Base-by-base conservation (phyloP, 2,113 vertebrate genomes). In the Mirza zaza region DNA sequence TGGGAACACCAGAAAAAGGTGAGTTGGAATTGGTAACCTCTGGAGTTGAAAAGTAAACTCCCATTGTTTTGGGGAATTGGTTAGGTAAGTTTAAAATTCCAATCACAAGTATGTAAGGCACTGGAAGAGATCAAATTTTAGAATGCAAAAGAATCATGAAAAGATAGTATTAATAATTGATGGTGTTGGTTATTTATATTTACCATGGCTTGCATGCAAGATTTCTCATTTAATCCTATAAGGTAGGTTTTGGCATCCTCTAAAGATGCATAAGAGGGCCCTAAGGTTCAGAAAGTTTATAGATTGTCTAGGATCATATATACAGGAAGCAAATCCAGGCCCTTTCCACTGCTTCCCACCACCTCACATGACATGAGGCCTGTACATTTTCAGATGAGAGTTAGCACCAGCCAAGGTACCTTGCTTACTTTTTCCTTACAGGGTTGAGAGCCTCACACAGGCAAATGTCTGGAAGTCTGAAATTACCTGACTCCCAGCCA, bases 21-120 rank as follows among this genome's bases (percentile, higher is more conserved):
- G 85, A 97, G 97, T 96, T 79, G 87, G 57, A 52, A 80, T 29
- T 32, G 55, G 15, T 59, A 92, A 93, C 20, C 10, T 61, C 20
- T 20, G 57, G 34, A 67, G 36, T 79, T 76, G 61, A 89, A 63
- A 94, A 68, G 82, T 75, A 89, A 79, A 84, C 90, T 89, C 25
- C 34, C 29, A 52, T 48, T 91, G 55, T 34, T 92, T 85, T 48
- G 6, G 87, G 63, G 77, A 91, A 90, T 79, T 57, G 21, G 50
- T 50, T 90, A 85, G 36, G 27, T 39, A 59, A 63, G 18, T 77
- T 82, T 86, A 88, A 82, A 86, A 67, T 86, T 82, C 36, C 83
- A 29, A 91, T 65, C 50, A 76, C 39, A 93, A 36, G 23, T 71
- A 91, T 57, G 73, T 67, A 67, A 89, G 55, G 73, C 71, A 85